Evolutionary conservation across 2,797 vertebrate species (phyloP), one percentile per base, ranked within the genome.

Genomic region (Tokudaia tokunoshimensis): DNA sequence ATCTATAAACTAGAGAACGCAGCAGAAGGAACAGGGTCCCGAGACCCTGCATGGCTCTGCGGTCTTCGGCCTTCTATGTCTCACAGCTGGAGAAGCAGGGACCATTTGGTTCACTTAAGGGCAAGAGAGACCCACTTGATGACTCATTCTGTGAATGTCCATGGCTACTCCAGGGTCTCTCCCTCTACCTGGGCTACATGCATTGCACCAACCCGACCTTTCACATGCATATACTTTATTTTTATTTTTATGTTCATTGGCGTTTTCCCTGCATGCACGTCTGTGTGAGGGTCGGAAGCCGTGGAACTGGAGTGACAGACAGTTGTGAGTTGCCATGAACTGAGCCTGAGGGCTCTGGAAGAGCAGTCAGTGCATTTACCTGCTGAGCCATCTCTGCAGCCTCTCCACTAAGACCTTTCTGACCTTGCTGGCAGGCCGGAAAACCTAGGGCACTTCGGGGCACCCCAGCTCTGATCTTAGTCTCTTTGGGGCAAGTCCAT

Each of bases 321-420:
- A 84, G 59, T 20, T 47, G 41, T 47, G 26, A 47, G 82, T 31
- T 63, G 9, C 82, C 59, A 34, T 22, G 41, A 34, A 63, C 20
- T 65, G 82, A 84, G 34, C 61, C 41, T 47, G 41, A 19, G 61
- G 17, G 29, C 29, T 47, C 41, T 65, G 17, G 82, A 47, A 34
- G 59, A 84, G 41, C 29, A 34, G 17, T 1, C 8, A 47, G 4
- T 84, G 82, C 26, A 47, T 19, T 65, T 47, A 84, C 65, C 82
- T 10, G 10, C 41, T 65, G 41, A 65, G 6, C 26, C 29, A n/a
- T n/a, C 19, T 70, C 31, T 52, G 31, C 2, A 86, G 31, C 0
- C 0, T 6, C 8, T 15, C 57, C 57, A 10, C 0, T 0, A 37
- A 0, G 72, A 26, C 13, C 34, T 44, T 6, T 31, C 41, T 31